Evolutionary conservation across 2,888 invertebrate genomes (phyloP).

Genomic region (Metallyticus violacea): DNA sequence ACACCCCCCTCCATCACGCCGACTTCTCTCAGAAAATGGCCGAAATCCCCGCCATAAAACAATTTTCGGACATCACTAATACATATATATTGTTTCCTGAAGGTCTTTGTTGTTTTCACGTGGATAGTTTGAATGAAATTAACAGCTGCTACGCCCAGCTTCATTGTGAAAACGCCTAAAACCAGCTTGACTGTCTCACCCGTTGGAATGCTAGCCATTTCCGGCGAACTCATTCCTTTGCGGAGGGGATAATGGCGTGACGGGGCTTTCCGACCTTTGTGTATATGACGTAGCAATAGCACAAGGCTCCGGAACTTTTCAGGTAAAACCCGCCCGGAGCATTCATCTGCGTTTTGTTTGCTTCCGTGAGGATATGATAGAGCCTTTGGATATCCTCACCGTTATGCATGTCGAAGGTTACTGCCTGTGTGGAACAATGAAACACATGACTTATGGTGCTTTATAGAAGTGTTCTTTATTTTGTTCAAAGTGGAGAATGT

Average conservation of each 20-base stretch:
- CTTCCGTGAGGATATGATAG: not conserved
- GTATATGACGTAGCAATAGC: not conserved
- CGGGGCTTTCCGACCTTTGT: not conserved
- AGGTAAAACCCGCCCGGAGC: not conserved
- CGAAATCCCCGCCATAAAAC: too few relatives aligned
- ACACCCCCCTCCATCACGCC: too few relatives aligned
- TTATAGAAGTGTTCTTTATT: too few relatives aligned
- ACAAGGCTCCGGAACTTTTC: not conserved
- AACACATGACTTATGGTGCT: too few relatives aligned
- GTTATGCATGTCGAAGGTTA: not conserved
- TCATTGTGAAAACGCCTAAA: not conserved
- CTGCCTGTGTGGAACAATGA: too few relatives aligned
- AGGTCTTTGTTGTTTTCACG: not conserved
- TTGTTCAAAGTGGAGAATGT: too few relatives aligned
- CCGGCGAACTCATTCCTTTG: not conserved
- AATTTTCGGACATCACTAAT: too few relatives aligned
- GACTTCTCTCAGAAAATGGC: too few relatives aligned
- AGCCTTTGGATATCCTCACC: not conserved
- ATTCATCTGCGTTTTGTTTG: not conserved
- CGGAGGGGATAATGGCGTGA: not conserved
- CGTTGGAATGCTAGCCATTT: constrained; percentile 7
- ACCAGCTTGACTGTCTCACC: not conserved
- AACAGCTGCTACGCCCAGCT: not conserved
- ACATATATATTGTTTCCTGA: too few relatives aligned
- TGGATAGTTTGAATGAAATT: not conserved